Conservation (phyloP, 2,113 vertebrate genomes). For the Takifugu flavidus region DNA sequence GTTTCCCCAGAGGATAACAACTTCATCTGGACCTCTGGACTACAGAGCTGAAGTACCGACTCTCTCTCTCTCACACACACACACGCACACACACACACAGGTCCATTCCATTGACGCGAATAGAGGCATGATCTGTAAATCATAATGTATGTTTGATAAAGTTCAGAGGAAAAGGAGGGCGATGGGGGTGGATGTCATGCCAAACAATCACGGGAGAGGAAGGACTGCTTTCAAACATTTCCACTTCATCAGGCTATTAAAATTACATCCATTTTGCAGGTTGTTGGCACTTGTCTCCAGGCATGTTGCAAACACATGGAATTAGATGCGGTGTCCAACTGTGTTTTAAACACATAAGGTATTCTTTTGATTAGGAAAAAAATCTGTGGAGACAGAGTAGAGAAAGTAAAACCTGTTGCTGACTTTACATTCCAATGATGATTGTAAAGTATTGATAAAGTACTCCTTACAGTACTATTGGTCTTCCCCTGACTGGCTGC, state of each 20-base stretch:
- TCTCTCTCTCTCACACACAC: conserved; percentile 7
- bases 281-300: conserved; percentile 69
- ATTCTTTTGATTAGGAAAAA: conserved; percentile 54
- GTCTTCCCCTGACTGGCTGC: conserved; percentile 9
- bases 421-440: conserved; percentile 4
- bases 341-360: conserved; percentile 68
- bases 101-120: conserved; percentile 31
- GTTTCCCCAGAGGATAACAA: conserved; percentile 66
- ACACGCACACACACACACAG: neutral
- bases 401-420: conserved; percentile 37
- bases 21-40: conserved; percentile 44
- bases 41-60: conserved; percentile 23
- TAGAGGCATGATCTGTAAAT: conserved; percentile 58
- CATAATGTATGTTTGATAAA: conserved; percentile 69
- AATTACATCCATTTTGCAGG: conserved; percentile 71
- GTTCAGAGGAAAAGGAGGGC: conserved; percentile 57
- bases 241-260: conserved; percentile 70
- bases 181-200: conserved; percentile 63
- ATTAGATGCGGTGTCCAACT: conserved; percentile 64
- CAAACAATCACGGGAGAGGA: conserved; percentile 69
- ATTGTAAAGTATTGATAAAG: neutral
- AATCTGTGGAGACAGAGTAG: conserved; percentile 58
- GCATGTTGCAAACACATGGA: conserved; percentile 76
- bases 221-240: conserved; percentile 71
- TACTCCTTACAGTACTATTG: neutral